These are phyloP conservation scores for Diadumene lineata DNA, from an alignment of 92 coral and sea anemone species.

Conservation along the genomic window DNA sequence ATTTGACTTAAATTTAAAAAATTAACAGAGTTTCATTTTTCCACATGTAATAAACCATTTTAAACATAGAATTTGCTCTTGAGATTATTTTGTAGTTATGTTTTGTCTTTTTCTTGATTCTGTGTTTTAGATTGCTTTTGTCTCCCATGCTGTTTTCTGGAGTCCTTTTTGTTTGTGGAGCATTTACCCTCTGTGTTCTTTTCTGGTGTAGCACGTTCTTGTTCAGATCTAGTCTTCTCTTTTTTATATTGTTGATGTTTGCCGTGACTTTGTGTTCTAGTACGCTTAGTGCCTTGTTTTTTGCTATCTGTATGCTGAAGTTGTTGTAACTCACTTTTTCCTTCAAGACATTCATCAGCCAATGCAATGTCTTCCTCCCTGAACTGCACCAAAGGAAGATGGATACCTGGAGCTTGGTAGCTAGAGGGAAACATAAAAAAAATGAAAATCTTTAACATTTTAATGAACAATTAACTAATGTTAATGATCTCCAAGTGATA, in stretches of 20 bases:
- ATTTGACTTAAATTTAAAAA: no score
- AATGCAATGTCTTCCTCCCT: conserved; percentile 67
- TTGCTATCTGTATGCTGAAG: conserved; percentile 11
- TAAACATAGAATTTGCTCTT: no score
- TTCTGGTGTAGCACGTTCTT: conserved; percentile 11
- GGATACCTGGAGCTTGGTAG: conserved; percentile 87
- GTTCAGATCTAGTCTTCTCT: not conserved
- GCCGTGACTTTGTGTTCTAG: conserved; percentile 9
- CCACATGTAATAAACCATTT: no score
- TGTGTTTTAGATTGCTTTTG: conserved; percentile 17
- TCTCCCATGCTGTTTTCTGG: conserved; percentile 26
- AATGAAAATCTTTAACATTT: no score
- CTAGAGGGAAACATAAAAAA: conserved; percentile 31
- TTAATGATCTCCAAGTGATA: no score
- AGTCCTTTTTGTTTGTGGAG: not conserved
- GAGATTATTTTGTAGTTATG: not conserved
- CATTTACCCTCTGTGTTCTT: not conserved
- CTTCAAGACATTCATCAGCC: conserved; percentile 56
- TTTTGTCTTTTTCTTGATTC: conserved; percentile 11
- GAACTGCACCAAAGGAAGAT: conserved; percentile 64
- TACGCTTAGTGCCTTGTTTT: not conserved
- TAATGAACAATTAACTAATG: no score
- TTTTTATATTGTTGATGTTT: not conserved
- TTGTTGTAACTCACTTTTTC: conserved; percentile 16
- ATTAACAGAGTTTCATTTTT: no score